Evolutionary conservation across 2,113 vertebrate genomes (phyloP), one percentile per base, ranked within the genome.

Genomic region (Ptilorrhoa leucosticta): DNA sequence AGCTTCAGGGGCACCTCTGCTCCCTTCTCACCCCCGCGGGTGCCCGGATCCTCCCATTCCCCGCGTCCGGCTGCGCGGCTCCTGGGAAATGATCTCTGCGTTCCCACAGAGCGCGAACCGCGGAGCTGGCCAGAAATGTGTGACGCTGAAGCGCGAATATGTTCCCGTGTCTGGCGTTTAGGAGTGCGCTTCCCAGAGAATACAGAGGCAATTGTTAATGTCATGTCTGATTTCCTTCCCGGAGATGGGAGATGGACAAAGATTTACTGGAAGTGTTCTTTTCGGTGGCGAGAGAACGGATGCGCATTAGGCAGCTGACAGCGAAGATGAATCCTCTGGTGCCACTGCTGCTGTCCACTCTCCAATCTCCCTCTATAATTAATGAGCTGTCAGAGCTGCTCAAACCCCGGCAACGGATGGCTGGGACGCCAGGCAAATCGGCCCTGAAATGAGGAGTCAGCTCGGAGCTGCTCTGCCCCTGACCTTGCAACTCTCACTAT

Each of bases 301-400:
- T 85, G 85, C 61, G 48, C 92, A 90, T 96, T 94, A 97, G 91
- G 72, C 79, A 77, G 87, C 79, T 97, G 97, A 96, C 98, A 96
- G 89, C 68, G 61, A 78, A 97, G 97, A 98, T 97, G 96, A 95
- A 95, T 97, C 95, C 91, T 92, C 94, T 45, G 89, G 78, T 94
- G 96, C 93, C 53, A 63, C 77, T 11, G 72, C 72, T 87, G 92
- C 90, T 93, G 97, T 93, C 97, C 96, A 94, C 88, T 93, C 83
- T 93, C 91, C 95, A 91, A 83, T 97, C 97, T 95, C 51, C 84
- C 93, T 94, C 81, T 83, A 66, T 97, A 98, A 98, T 98, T 98
- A 98, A 98, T 98, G 97, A 98, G 97, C 98, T 98, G 98, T 97
- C 98, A 98, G 97, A 94, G 96, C 91, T 92, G 90, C 96, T 98